Evolutionary conservation across 2,797 vertebrate genomes (phyloP).

Genomic region (Sebastes oblongus): DNA sequence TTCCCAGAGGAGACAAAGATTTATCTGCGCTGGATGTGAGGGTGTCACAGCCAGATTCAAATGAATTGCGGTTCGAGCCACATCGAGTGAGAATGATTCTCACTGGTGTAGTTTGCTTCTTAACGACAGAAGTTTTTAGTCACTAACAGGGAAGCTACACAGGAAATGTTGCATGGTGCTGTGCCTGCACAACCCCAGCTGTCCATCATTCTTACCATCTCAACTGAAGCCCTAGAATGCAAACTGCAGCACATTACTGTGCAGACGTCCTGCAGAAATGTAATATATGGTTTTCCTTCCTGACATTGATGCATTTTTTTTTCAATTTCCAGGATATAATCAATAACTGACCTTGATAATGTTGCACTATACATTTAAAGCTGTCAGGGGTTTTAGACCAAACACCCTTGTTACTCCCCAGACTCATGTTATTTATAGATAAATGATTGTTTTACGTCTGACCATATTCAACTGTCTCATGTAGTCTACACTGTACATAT

Average conservation of each 20-base stretch:
- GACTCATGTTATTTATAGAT: no score
- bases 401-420: not conserved
- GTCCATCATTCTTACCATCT: not conserved
- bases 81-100: not conserved
- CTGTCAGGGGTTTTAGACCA: not conserved
- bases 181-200: not conserved
- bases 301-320: not conserved
- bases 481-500: not conserved
- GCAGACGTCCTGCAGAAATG: not conserved
- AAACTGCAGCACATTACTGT: not conserved
- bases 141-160: not conserved
- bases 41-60: conserved; percentile 22
- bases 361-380: not conserved
- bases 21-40: conserved; percentile 2
- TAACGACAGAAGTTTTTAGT: not conserved
- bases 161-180: not conserved
- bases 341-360: not conserved
- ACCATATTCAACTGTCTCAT: not conserved
- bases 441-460: not conserved
- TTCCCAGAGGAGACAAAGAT: conserved; percentile 16
- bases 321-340: not conserved
- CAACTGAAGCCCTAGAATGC: not conserved
- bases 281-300: not conserved
- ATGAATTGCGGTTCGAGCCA: not conserved
- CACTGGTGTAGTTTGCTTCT: not conserved